A percentile compares a stretch with the other conserved stretches of the same genome.
phyloP scores from a whole-genome alignment of 1,140 invertebrate species.

The Brachionus rubens region DNA sequence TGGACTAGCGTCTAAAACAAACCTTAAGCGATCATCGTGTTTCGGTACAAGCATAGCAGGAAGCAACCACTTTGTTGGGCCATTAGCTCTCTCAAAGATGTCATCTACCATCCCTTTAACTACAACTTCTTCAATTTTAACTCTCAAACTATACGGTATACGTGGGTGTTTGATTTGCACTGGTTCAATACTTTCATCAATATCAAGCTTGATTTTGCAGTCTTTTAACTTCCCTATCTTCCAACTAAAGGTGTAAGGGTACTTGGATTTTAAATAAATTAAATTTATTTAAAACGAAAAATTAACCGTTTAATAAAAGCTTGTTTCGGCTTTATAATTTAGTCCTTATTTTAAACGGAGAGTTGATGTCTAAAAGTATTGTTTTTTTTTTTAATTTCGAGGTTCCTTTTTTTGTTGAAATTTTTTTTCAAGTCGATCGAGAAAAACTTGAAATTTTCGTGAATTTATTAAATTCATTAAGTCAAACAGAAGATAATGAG shows the following conservation, averaged over 20 bases:
- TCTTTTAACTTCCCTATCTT: neutral
- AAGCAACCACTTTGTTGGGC: conserved; percentile 60
- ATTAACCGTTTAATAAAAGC: neutral
- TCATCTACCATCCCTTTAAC: neutral
- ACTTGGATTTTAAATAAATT: neutral
- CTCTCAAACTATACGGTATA: neutral
- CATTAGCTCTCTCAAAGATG: neutral
- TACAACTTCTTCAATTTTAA: neutral
- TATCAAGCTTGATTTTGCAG: neutral
- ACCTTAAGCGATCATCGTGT: conserved; percentile 56
- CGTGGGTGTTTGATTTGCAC: neutral
- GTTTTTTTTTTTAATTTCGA: neutral
- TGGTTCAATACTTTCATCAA: no score
- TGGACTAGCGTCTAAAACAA: conserved; percentile 63
- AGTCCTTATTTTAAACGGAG: conserved; percentile 9
- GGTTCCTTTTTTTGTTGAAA: neutral
- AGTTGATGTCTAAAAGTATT: conserved; percentile 1
- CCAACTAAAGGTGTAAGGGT: no score
- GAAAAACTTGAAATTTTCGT: neutral
- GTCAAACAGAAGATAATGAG: neutral
- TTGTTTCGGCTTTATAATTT: conserved; percentile 1
- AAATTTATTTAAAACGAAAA: neutral
- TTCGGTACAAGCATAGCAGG: conserved; percentile 60
- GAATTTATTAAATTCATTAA: neutral
- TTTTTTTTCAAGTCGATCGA: conserved; percentile 1